These are phyloP conservation scores for Tokudaia muenninki DNA, from an alignment of 2,797 vertebrate species.

Conservation along the genomic window DNA sequence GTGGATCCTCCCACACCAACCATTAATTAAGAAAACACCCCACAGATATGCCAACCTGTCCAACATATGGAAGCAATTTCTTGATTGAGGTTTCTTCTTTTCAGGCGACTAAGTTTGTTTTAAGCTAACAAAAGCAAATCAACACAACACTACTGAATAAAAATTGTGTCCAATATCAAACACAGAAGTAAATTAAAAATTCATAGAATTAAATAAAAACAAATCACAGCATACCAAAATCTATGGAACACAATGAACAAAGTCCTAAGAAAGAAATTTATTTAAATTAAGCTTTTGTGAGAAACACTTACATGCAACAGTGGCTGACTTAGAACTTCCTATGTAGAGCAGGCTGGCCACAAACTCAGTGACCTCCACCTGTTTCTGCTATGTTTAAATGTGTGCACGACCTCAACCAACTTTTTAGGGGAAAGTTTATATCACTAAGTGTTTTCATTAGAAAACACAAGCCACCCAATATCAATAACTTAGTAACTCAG, in stretches of 20 bases:
- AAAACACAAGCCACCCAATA: neutral
- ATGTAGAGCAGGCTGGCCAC: neutral
- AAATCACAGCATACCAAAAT: neutral
- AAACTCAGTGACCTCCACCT: neutral
- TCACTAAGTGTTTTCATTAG: neutral
- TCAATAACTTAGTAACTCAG: neutral
- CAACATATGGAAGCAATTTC: neutral
- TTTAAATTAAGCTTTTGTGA: neutral
- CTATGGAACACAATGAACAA: neutral
- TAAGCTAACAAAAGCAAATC: neutral
- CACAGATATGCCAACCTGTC: neutral
- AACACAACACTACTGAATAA: neutral
- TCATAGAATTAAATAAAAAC: neutral
- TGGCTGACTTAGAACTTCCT: neutral
- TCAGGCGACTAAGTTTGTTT: neutral
- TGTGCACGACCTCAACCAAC: neutral
- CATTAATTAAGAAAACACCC: neutral
- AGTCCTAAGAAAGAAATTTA: neutral
- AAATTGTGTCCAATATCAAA: neutral
- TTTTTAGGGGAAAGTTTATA: neutral
- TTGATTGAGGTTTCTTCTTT: too few species aligned
- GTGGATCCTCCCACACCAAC: neutral
- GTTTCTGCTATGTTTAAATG: neutral
- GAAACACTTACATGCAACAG: neutral
- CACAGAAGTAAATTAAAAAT: neutral